Evolutionary conservation across 2,797 vertebrate genomes (phyloP).

Genomic region (Tenualosa thibaudeaui): DNA sequence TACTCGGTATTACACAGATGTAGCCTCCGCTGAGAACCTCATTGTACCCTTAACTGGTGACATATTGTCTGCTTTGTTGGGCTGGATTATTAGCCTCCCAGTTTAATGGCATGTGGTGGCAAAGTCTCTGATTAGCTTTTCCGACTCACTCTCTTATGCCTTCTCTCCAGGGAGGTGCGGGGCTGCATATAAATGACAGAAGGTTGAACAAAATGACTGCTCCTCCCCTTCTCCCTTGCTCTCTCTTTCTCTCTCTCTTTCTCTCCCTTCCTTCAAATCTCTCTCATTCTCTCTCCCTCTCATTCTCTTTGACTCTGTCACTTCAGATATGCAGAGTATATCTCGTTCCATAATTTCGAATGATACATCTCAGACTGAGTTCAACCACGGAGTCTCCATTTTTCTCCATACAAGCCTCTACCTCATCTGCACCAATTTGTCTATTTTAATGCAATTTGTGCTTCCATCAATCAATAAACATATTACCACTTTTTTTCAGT

Average conservation of each 20-base stretch:
- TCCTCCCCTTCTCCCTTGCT: not conserved
- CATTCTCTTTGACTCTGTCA: not conserved
- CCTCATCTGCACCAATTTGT: not conserved
- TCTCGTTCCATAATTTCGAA: not conserved
- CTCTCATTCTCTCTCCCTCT: not conserved
- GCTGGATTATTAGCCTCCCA: conserved; percentile 11
- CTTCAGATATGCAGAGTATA: conserved; percentile 16
- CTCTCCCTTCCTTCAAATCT: not conserved
- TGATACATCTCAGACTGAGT: not conserved
- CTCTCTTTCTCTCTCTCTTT: not conserved
- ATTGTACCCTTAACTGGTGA: conserved; percentile 10
- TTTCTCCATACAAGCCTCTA: not conserved
- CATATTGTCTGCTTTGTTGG: conserved; percentile 17
- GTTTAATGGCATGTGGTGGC: not conserved
- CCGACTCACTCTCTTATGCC: not conserved
- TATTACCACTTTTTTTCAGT: not conserved
- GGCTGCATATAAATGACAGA: conserved; percentile 5
- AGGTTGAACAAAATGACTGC: not conserved
- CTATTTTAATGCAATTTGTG: conserved; percentile 19
- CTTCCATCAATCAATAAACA: not conserved
- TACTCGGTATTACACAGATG: not conserved
- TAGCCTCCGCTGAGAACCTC: not conserved
- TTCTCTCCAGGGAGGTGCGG: not conserved
- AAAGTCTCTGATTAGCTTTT: conserved; percentile 21
- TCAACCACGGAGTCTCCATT: not conserved